These are phyloP conservation scores for Copidosoma aretas DNA, from an alignment of 2,888 invertebrate species.

Conservation along the genomic window DNA sequence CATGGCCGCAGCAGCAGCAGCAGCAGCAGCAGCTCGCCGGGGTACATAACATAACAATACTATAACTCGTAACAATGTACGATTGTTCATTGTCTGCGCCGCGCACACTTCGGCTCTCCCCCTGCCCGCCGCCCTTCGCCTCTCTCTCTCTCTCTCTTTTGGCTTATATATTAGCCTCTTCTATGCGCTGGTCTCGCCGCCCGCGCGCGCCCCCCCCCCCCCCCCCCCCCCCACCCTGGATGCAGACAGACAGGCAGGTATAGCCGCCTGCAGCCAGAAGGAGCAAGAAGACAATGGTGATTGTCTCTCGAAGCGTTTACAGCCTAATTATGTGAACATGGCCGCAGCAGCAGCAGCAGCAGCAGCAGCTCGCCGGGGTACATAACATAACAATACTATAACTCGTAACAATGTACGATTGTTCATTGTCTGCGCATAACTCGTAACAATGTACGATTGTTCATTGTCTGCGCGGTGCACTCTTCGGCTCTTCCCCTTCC, in stretches of 20 bases:
- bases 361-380: too few species aligned
- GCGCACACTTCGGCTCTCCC: background rate
- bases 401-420: conserved; percentile 63
- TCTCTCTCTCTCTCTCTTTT: conserved; percentile 1
- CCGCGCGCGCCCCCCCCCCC: background rate
- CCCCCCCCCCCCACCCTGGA: background rate
- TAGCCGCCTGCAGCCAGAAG: conserved; percentile 17
- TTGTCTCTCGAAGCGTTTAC: conserved; percentile 62
- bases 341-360: conserved; percentile 57
- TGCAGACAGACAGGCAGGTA: background rate
- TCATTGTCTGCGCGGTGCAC: conserved; percentile 54
- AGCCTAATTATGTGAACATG: conserved; percentile 64
- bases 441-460: conserved; percentile 63
- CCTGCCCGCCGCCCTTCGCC: background rate
- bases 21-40: too few species aligned
- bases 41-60: conserved; percentile 61
- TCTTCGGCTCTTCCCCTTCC: background rate
- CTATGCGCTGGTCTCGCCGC: too few species aligned
- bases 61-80: conserved; percentile 63
- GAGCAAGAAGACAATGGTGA: conserved; percentile 59
- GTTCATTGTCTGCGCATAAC: conserved; percentile 62
- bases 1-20: conserved; percentile 58
- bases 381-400: conserved; percentile 59
- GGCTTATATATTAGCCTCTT: background rate
- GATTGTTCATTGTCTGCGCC: conserved; percentile 61